Evolutionary conservation across 1,140 invertebrate genomes (phyloP).

Genomic region (Neelides sp.): DNA sequence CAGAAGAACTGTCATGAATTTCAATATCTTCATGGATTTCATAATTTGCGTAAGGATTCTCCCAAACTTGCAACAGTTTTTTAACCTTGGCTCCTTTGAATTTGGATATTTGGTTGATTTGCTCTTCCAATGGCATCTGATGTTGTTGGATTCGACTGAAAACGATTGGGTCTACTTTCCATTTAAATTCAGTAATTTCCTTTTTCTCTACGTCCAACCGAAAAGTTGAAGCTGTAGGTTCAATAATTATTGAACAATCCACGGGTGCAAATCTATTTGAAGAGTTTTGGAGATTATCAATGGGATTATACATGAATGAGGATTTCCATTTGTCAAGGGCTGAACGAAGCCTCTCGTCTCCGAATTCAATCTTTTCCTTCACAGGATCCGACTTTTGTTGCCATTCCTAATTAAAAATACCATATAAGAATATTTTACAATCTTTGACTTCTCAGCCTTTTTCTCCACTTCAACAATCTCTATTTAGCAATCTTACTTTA

Average conservation of each 20-base stretch:
- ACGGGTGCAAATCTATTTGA: not conserved
- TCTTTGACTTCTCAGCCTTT: too few relatives aligned
- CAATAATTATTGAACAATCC: constrained; percentile 5
- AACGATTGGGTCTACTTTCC: too few relatives aligned
- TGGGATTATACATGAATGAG: not conserved
- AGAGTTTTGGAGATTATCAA: not conserved
- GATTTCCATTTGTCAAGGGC: constrained; percentile 12
- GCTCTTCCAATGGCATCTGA: not conserved
- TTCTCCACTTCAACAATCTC: too few relatives aligned
- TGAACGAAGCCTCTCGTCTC: constrained; percentile 1
- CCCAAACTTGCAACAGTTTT: constrained; percentile 7
- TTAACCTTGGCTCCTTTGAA: not conserved
- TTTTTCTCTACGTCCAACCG: too few relatives aligned
- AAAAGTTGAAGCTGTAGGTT: not conserved
- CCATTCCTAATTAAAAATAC: constrained; percentile 19
- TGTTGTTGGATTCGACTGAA: too few relatives aligned
- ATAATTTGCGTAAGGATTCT: not conserved
- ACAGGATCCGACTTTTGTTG: too few relatives aligned
- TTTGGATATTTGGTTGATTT: constrained; percentile 2
- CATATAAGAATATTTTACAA: not conserved
- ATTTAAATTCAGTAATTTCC: too few relatives aligned
- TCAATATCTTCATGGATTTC: not conserved
- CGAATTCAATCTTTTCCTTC: not conserved
- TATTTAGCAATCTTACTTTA: too few relatives aligned
- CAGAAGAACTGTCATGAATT: not conserved